Conservation (phyloP, 2,888 invertebrate species). For the Prosopocoilus inquinatus region DNA sequence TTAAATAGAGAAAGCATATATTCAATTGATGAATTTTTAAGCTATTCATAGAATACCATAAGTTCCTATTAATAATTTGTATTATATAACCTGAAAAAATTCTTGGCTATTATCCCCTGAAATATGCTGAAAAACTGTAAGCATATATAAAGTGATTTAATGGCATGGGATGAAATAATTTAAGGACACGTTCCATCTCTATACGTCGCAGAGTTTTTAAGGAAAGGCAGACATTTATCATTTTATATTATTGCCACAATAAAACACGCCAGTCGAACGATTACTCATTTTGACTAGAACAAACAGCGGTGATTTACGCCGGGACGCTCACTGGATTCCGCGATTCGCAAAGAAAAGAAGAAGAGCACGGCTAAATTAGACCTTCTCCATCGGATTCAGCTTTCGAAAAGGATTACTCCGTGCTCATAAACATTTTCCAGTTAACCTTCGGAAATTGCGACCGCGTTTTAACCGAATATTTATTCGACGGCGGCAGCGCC, state of each 20-base stretch:
- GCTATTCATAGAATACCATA: too few relatives aligned
- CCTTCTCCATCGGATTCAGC: neutral
- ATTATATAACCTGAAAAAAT: too few relatives aligned
- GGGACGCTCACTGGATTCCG: constrained; percentile 39
- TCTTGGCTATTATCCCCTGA: too few relatives aligned
- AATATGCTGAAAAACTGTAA: too few relatives aligned
- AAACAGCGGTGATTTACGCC: constrained; percentile 47
- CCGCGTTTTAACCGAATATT: neutral
- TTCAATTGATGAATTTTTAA: too few relatives aligned
- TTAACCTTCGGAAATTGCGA: neutral
- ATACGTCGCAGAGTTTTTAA: neutral
- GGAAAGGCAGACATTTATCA: constrained; percentile 37
- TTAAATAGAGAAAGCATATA: too few relatives aligned
- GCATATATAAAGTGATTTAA: too few relatives aligned
- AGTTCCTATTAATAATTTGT: too few relatives aligned
- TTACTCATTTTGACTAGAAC: constrained; percentile 46
- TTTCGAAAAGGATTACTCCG: neutral
- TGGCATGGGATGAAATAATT: too few relatives aligned
- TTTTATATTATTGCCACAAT: constrained; percentile 46
- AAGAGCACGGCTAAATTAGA: neutral
- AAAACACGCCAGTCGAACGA: constrained; percentile 41
- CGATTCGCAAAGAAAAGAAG: constrained; percentile 14
- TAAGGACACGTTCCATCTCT: too few relatives aligned
- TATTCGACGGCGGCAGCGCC: neutral
- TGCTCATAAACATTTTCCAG: neutral